These are phyloP conservation scores for Rhinogobius similis DNA, from an alignment of 2,113 vertebrate species.

Conservation along the genomic window DNA sequence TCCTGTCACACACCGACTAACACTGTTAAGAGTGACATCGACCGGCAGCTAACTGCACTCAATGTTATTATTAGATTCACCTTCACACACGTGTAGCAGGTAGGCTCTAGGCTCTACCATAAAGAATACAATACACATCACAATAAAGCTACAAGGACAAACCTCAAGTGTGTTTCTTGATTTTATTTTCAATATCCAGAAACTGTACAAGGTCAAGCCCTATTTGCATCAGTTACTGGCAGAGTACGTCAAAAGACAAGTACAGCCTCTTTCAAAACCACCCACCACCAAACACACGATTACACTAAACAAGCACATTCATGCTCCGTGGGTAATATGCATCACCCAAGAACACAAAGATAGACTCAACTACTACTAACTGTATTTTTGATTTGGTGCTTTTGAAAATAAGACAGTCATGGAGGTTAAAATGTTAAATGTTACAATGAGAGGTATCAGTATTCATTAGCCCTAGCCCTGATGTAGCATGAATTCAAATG, in stretches of 20 bases:
- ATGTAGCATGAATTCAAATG: not conserved
- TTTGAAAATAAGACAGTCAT: not conserved
- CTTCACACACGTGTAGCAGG: slow-evolving; percentile 19
- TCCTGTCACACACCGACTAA: slow-evolving; percentile 34
- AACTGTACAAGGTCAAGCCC: slow-evolving; percentile 1
- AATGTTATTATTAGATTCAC: slow-evolving; percentile 49
- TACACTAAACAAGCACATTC: not conserved
- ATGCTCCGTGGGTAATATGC: too few relatives aligned
- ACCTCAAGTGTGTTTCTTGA: not conserved
- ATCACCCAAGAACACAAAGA: too few relatives aligned
- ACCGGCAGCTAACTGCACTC: slow-evolving; percentile 26
- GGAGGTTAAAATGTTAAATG: not conserved
- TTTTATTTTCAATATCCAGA: slow-evolving; percentile 4
- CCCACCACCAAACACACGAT: not conserved
- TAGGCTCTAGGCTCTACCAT: too few relatives aligned
- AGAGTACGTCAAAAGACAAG: not conserved
- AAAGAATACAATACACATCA: too few relatives aligned
- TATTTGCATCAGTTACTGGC: not conserved
- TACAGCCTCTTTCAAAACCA: not conserved
- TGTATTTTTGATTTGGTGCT: too few relatives aligned
- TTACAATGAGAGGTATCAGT: not conserved
- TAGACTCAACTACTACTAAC: too few relatives aligned
- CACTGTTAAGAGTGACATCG: slow-evolving; percentile 35
- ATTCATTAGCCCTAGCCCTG: not conserved
- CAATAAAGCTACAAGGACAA: slow-evolving; percentile 20